Evolutionary conservation across 2,888 invertebrate genomes (phyloP).

Genomic region (Lasioglossum leucozonium): DNA sequence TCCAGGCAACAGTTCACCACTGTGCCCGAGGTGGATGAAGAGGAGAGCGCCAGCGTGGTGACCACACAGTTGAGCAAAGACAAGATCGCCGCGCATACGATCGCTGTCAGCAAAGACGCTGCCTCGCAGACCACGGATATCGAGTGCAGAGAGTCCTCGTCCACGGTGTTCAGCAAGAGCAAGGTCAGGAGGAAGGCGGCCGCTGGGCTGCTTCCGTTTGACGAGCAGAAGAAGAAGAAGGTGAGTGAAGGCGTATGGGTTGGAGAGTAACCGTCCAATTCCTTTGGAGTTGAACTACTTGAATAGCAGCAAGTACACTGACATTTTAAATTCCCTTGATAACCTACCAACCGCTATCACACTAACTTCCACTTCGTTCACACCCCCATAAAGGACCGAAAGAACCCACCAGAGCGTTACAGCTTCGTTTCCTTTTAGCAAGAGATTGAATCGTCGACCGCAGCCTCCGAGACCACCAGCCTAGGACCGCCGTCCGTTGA

Average conservation of each 20-base stretch:
- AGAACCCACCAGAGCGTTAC: not conserved
- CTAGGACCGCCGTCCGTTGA: slow-evolving; percentile 53
- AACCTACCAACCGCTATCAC: not conserved
- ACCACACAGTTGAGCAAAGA: slow-evolving; percentile 82
- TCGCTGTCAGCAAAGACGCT: slow-evolving; percentile 84
- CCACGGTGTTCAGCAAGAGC: slow-evolving; percentile 60
- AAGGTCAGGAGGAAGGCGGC: slow-evolving; percentile 65
- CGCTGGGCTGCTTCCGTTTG: slow-evolving; percentile 53
- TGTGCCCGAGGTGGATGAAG: slow-evolving; percentile 84
- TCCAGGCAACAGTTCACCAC: slow-evolving; percentile 78
- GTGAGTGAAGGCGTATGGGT: slow-evolving; percentile 62
- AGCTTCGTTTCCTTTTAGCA: slow-evolving; percentile 50
- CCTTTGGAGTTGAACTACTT: not conserved
- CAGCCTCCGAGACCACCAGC: slow-evolving; percentile 64
- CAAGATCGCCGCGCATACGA: slow-evolving; percentile 72
- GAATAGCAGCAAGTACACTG: too few relatives aligned
- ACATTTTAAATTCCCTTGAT: too few relatives aligned
- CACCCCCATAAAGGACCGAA: not conserved
- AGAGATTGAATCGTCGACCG: slow-evolving; percentile 61
- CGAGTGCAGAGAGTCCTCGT: slow-evolving; percentile 72
- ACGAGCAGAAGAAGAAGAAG: slow-evolving; percentile 73
- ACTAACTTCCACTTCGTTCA: not conserved
- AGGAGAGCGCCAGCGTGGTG: slow-evolving; percentile 73
- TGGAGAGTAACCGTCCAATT: too few relatives aligned
- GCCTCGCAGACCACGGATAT: slow-evolving; percentile 85